Evolutionary conservation across 2,888 invertebrate genomes (phyloP).

Genomic region (Neoitamus cyanurus): DNA sequence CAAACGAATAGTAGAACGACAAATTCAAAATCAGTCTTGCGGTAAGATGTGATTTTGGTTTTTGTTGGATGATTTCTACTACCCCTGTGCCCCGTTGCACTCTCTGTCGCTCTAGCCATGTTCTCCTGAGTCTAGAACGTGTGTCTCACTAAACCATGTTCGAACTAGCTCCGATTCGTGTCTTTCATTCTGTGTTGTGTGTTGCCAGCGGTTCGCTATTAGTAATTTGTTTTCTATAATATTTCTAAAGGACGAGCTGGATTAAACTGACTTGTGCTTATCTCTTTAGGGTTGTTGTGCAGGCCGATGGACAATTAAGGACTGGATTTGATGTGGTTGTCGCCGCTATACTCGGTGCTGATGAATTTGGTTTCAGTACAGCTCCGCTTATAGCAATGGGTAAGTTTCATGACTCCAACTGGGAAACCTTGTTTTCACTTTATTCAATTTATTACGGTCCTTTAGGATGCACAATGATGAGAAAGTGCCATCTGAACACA

Average conservation of each 20-base stretch:
- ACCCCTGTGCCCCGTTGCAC: conserved; percentile 21
- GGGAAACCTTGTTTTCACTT: neutral
- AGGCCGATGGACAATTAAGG: conserved; percentile 95
- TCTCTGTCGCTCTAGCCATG: conserved; percentile 40
- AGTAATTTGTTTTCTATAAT: conserved; percentile 52
- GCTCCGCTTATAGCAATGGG: conserved; percentile 96
- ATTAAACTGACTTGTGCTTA: conserved; percentile 26
- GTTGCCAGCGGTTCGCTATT: conserved; percentile 53
- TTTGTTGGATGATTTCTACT: conserved; percentile 31
- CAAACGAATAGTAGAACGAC: conserved; percentile 4
- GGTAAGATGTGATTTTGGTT: conserved; percentile 57
- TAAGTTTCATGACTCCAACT: conserved; percentile 57
- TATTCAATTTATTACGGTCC: neutral
- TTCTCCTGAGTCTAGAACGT: conserved; percentile 30
- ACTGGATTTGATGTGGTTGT: conserved; percentile 97
- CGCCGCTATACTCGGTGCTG: conserved; percentile 95
- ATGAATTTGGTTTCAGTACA: conserved; percentile 98
- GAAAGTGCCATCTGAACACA: conserved; percentile 98
- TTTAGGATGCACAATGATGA: conserved; percentile 97
- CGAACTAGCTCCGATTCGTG: conserved; percentile 23
- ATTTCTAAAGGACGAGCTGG: neutral
- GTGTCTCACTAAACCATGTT: conserved; percentile 39
- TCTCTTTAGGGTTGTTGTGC: conserved; percentile 82
- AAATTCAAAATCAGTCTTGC: conserved; percentile 52
- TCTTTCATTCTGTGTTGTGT: conserved; percentile 45